Evolutionary conservation across 1,140 invertebrate species (phyloP), one percentile per base, ranked within the genome.

Genomic region (Onthophagus taurus): DNA sequence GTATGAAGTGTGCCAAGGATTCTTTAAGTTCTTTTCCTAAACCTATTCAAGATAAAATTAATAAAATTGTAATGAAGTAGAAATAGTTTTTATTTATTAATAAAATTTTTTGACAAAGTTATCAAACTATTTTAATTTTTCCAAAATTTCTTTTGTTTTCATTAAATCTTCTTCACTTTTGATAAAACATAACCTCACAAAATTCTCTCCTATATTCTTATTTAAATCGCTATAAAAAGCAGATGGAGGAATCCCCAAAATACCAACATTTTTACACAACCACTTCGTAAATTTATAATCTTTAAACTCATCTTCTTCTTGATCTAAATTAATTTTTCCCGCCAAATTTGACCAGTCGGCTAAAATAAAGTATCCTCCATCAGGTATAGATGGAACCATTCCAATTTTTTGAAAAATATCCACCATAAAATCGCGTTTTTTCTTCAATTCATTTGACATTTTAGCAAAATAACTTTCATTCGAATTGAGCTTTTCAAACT

Each of bases 311-410:
- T 88, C 83, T 0, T 51, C 65, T 62, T 87, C 83, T 14, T 72
- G 59, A 1, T 67, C 66, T 6, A 88, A 59, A 53, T 77, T 72
- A 0, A 80, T 68, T 57, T 78, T 52, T 47, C 60, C 55, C 77
- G 73, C 75, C 44, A 92, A 66, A 4, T 72, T 63, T 9, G 76
- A 78, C 78, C 89, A 94, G 63, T 97, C 85, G 2, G 89, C 90
- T n/a, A 97, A 59, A 72, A 98, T 87, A 61, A 97, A 97, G 64
- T 96, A 97, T 0, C 93, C 93, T 8, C 88, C 92, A 46, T 97
- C 85, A 0, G 94, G 94, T 34, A 97, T 71, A 1, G 87, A 89
- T 1, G 92, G 91, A 8, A 75, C 75, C 76, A 97, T 84, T 1
- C 89, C 90, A 35, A 81, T 77, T 3, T 88, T 80, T 5, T 49